A percentile compares a stretch with the other conserved stretches of the same genome.
Conservation (phyloP, 2,888 invertebrate genomes). For the Heliconius sara region DNA sequence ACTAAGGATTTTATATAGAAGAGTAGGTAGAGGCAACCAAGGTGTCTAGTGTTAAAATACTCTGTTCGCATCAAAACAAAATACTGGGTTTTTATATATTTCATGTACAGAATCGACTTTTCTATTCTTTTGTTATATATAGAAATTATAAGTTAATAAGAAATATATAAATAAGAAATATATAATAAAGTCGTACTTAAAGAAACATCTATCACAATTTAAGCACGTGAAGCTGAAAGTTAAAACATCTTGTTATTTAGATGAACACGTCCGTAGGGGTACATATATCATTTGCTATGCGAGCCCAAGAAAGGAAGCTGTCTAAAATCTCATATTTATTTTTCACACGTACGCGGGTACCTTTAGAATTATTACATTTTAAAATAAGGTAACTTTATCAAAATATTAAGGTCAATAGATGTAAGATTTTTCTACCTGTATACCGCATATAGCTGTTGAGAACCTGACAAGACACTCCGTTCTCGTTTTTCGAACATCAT, state of each 20-base stretch:
- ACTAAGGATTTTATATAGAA: too few species aligned
- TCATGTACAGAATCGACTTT: too few species aligned
- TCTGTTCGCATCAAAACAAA: too few species aligned
- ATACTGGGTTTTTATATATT: too few species aligned
- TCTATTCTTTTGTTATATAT: too few species aligned
- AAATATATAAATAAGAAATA: too few species aligned
- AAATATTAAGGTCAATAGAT: not conserved
- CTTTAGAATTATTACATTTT: not conserved
- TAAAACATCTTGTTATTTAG: slow-evolving; percentile 29
- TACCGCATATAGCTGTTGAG: too few species aligned
- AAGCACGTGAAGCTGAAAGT: slow-evolving; percentile 17
- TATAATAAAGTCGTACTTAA: not conserved
- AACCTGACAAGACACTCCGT: not conserved
- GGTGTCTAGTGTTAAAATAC: too few species aligned
- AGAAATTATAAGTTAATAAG: too few species aligned
- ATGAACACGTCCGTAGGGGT: slow-evolving; percentile 23
- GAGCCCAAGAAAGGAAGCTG: slow-evolving; percentile 7
- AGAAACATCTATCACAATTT: slow-evolving; percentile 4
- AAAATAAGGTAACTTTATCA: not conserved
- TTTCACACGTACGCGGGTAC: not conserved
- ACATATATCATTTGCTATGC: slow-evolving; percentile 19
- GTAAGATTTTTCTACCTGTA: too few species aligned
- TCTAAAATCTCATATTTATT: slow-evolving; percentile 20
- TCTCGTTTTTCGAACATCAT: not conserved
- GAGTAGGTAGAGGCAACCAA: too few species aligned